Evolutionary conservation across 1,140 invertebrate genomes (phyloP).

Genomic region (Drosophila arawakana): DNA sequence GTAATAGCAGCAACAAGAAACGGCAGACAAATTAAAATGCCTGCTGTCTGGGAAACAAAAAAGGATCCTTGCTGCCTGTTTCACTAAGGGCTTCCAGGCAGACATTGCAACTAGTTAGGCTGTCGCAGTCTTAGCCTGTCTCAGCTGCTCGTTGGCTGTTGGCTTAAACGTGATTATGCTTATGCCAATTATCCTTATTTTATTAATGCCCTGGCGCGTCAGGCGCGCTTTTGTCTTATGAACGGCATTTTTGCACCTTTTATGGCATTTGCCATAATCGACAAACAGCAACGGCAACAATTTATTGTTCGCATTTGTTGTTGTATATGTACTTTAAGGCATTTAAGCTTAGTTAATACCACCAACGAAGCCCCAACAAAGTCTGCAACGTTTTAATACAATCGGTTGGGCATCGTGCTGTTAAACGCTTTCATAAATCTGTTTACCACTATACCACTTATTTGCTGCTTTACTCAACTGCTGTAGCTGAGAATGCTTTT

Average conservation of each 20-base stretch:
- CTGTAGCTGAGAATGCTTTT: slow-evolving; percentile 8
- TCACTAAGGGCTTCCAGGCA: slow-evolving; percentile 25
- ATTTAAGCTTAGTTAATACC: slow-evolving; percentile 68
- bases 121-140: slow-evolving; percentile 47
- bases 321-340: slow-evolving; percentile 59
- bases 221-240: slow-evolving; percentile 51
- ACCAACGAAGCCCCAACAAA: slow-evolving; percentile 31
- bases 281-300: slow-evolving; percentile 53
- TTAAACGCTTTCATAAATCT: slow-evolving; percentile 30
- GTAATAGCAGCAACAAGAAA: slow-evolving; percentile 12
- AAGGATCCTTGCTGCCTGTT: slow-evolving; percentile 20
- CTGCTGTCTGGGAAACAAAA: slow-evolving; percentile 64
- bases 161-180: slow-evolving; percentile 83
- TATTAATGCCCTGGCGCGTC: slow-evolving; percentile 67
- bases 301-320: slow-evolving; percentile 57
- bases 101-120: slow-evolving; percentile 63
- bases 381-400: slow-evolving; percentile 9
- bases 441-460: slow-evolving; percentile 15
- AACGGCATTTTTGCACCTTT: slow-evolving; percentile 76
- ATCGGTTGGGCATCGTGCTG: slow-evolving; percentile 16
- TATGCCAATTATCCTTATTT: slow-evolving; percentile 83
- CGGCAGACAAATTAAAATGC: slow-evolving; percentile 74
- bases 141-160: slow-evolving; percentile 73
- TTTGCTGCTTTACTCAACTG: slow-evolving; percentile 2
- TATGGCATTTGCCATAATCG: slow-evolving; percentile 77